Base-by-base conservation (phyloP, 2,113 vertebrate species). In the Melospiza georgiana region DNA sequence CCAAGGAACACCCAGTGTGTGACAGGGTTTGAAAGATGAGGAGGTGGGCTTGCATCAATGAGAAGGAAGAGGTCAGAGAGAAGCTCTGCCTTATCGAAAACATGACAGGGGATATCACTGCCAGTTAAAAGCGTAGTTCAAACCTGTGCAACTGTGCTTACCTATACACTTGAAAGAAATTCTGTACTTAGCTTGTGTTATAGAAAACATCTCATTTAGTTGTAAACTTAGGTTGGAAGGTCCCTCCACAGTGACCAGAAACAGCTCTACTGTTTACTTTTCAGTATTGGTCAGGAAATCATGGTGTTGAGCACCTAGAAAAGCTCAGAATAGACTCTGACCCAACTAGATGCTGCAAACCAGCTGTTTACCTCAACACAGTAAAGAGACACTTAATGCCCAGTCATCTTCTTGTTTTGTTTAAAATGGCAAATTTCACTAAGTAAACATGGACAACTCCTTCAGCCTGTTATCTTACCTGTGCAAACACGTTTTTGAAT, bases 301-400 rank as follows among this genome's bases (percentile, higher is more conserved):
- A 77, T 20, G 12, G 19, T 59, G 23, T 16, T 83, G 82, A 89
- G 30, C 33, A 74, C 31, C 28, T 59, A n/a, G 59, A 79, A 46
- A 76, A 67, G 35, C n/a, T 59, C 1, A 1, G 46, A 69, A 71
- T 1, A 71, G 27, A 25, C 28, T 43, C 39, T 68, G 52, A 59
- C 31, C 35, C 44, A 58, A 41, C 21, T 0, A 65, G 82, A 57
- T 73, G 35, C 31, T 4, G 0, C 58, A 88, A 89, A 76, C 20
- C 39, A 66, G 5, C 37, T 59, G 31, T n/a, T 54, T 48, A 54
- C 31, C 39, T 63, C 68, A 71, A 43, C 15, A 49, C 9, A 51
- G 11, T 25, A 16, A 5, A 46, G 0, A 76, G n/a, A 35, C 0
- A 0, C 49, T 55, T 68, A 57, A 79, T 31, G 35, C 22, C 21